Evolutionary conservation across 1,140 invertebrate genomes (phyloP), one percentile per base, ranked within the genome.

Genomic region (Hyposmocoma kahamanoa): DNA sequence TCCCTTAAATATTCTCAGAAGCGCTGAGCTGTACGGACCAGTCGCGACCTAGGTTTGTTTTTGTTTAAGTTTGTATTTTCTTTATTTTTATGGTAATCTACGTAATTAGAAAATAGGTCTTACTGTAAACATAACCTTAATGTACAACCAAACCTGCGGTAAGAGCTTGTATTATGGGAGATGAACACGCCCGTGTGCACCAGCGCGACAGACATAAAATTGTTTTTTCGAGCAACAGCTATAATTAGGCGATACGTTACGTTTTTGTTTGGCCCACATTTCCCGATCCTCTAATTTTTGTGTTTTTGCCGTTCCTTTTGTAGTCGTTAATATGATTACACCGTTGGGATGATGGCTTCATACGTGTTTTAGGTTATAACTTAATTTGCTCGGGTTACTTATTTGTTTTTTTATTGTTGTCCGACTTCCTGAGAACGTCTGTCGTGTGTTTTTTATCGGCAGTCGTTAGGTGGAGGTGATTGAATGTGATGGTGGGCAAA

Each of bases 301-400:
- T 71, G 60, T 81, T 84, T 84, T 83, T 83, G 77, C 77, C 72
- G 67, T 66, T 69, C 73, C 79, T 83, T 84, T 84, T 84, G 79
- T 84, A 83, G 77, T 81, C 77, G 81, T 84, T 84, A 84, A 84
- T 83, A 84, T 84, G 81, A 84, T 84, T 84, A 84, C 79, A 81
- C 72, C 75, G 71, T 81, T 72, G 70, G 71, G 79, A 81, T 84
- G 81, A 84, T 84, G 79, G 81, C 81, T 84, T 84, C 79, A 84
- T 84, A 84, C 81, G 72, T 81, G 81, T 83, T 83, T 80, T 80
- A 84, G 77, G 75, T 84, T 84, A 84, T 84, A 84, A 84, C 81
- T 84, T 84, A 84, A 84, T 84, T 84, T 84, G 77, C 61, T 63
- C 72, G 79, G 58, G 68, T 80, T 72, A 68, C 67, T 82, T 85